These are phyloP conservation scores for Harmothoe impar DNA, from an alignment of 2,888 invertebrate species.

Conservation along the genomic window DNA sequence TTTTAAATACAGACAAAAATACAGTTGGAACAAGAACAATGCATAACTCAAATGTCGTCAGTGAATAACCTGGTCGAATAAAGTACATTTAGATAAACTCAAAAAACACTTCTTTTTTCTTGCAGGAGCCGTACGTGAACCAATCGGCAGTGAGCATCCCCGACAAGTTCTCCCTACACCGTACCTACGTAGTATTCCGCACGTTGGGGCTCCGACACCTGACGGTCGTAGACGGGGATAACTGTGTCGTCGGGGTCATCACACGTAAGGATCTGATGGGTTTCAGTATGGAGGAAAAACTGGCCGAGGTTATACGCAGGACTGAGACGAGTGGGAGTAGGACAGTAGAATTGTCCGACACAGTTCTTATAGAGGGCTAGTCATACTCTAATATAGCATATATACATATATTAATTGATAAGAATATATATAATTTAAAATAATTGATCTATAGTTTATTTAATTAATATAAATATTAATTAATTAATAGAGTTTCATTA, in stretches of 20 bases:
- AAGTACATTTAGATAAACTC: no score
- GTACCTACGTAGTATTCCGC: conserved; percentile 83
- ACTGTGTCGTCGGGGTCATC: conserved; percentile 83
- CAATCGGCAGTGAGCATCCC: conserved; percentile 82
- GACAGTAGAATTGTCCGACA: conserved; percentile 10
- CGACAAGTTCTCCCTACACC: conserved; percentile 82
- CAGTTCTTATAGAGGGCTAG: not conserved
- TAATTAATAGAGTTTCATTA: no score
- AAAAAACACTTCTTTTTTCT: no score
- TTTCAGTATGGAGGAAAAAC: conserved; percentile 81
- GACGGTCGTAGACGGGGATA: conserved; percentile 80
- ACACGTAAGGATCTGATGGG: conserved; percentile 84
- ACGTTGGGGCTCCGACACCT: conserved; percentile 84
- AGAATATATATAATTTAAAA: no score
- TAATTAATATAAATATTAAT: no score
- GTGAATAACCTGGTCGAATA: no score
- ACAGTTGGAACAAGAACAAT: no score
- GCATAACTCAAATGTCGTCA: no score
- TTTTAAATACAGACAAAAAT: no score
- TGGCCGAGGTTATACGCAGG: conserved; percentile 44
- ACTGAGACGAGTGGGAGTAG: not conserved
- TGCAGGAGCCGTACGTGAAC: conserved; percentile 82
- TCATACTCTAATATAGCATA: no score
- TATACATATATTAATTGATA: no score
- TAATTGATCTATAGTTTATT: no score